Percentiles rank a stretch among this genome's conserved stretches.
Conservation (phyloP, 1,140 invertebrate species). For the Cydia pomonella region DNA sequence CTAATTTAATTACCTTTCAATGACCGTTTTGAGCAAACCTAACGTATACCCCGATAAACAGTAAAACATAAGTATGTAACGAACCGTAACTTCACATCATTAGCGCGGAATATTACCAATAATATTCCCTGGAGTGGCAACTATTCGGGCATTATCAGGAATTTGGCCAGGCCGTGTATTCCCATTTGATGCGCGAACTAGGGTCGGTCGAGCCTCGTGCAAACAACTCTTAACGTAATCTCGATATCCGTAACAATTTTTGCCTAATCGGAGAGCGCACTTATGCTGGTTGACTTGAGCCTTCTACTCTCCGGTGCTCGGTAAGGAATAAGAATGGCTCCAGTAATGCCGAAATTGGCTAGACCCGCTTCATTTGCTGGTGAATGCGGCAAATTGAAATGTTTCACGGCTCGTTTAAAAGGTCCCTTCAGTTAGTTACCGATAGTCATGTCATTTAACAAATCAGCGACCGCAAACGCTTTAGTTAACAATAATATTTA, state of each 20-base stretch:
- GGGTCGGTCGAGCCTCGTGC: not conserved
- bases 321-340: slow-evolving; percentile 48
- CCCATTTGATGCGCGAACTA: not conserved
- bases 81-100: slow-evolving; percentile 27
- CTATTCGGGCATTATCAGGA: slow-evolving; percentile 27
- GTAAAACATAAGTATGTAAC: slow-evolving; percentile 25
- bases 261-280: too few relatives aligned
- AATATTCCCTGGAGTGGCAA: slow-evolving; percentile 28
- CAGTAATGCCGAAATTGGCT: slow-evolving; percentile 66
- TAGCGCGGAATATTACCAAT: slow-evolving; percentile 30
- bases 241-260: not conserved
- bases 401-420: slow-evolving; percentile 67
- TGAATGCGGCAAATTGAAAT: slow-evolving; percentile 71
- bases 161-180: not conserved
- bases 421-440: slow-evolving; percentile 36
- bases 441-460: slow-evolving; percentile 5
- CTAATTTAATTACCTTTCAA: not conserved
- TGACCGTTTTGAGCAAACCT: not conserved
- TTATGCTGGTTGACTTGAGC: not conserved
- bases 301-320: not conserved
- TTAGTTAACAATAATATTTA: not conserved
- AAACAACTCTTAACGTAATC: not conserved
- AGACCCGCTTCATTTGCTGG: slow-evolving; percentile 64
- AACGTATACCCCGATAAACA: not conserved
- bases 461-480: not conserved